phyloP scores from a whole-genome alignment of 2,113 vertebrate genomes.

The Corydoras sp. region DNA sequence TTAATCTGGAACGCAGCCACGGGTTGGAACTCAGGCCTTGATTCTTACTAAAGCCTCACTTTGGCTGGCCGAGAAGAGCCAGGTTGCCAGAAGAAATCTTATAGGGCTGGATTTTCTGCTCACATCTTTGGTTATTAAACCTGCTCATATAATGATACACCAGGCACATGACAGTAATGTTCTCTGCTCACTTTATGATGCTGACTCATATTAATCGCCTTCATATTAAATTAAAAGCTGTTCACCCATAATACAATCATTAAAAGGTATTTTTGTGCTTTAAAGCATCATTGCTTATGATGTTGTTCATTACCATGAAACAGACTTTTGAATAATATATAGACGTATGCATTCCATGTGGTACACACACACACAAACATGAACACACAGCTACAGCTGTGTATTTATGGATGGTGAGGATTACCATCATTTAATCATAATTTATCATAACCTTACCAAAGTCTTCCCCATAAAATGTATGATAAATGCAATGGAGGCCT shows the following conservation, averaged over 20 bases:
- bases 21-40: neutral
- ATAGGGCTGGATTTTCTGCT: constrained; percentile 28
- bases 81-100: constrained; percentile 33
- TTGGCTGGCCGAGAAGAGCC: constrained; percentile 22
- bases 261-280: constrained; percentile 17
- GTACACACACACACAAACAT: neutral
- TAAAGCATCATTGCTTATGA: constrained; percentile 3
- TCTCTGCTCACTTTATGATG: constrained; percentile 8
- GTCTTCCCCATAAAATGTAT: too few relatives aligned
- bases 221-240: constrained; percentile 10
- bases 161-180: constrained; percentile 13
- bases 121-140: constrained; percentile 24
- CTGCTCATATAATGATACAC: constrained; percentile 29
- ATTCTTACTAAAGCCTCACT: constrained; percentile 11
- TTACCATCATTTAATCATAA: too few relatives aligned
- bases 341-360: neutral
- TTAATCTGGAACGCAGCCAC: constrained; percentile 1
- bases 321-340: neutral
- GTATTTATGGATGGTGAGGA: too few relatives aligned
- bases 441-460: too few relatives aligned
- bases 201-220: constrained; percentile 14
- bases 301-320: constrained; percentile 14
- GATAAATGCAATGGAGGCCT: too few relatives aligned
- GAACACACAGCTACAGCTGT: neutral
- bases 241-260: constrained; percentile 6